These are phyloP conservation scores for Apostichopus parvimensis DNA, from an alignment of 35 echinoderm and acorn worm genomes.

Conservation along the genomic window DNA sequence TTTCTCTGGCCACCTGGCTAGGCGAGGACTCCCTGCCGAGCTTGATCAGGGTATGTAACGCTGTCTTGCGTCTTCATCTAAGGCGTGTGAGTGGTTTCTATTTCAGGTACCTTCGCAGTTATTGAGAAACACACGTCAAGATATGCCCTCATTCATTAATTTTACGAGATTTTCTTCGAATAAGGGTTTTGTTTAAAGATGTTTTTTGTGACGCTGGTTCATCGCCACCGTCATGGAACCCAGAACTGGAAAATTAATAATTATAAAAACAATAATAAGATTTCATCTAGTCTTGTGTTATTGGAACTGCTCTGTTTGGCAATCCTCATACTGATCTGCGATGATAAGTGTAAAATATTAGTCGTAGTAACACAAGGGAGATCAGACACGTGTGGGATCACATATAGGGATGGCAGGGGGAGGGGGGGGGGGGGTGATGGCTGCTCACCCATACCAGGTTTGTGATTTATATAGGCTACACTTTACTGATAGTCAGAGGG, in stretches of 20 bases:
- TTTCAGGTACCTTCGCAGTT: background rate
- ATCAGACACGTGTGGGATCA: too few species aligned
- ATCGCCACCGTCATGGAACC: background rate
- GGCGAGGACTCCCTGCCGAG: conserved; percentile 14
- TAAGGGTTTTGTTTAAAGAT: conserved; percentile 1
- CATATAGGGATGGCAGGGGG: background rate
- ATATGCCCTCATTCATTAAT: conserved; percentile 12
- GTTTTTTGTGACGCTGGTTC: background rate
- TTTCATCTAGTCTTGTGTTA: too few species aligned
- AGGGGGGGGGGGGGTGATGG: background rate
- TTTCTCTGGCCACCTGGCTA: conserved; percentile 14
- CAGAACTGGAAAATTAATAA: too few species aligned
- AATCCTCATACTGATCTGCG: too few species aligned
- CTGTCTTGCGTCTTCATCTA: background rate
- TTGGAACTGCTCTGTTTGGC: too few species aligned
- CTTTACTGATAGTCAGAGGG: too few species aligned
- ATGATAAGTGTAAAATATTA: too few species aligned
- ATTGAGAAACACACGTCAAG: conserved; percentile 1
- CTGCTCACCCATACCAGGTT: too few species aligned
- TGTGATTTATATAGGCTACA: too few species aligned
- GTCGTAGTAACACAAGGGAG: too few species aligned
- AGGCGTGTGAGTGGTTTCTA: background rate
- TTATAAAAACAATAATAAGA: too few species aligned
- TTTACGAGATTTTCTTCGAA: background rate
- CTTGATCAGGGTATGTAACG: conserved; percentile 17